Base-by-base conservation (phyloP, 2,113 vertebrate species). In the Morone saxatilis region DNA sequence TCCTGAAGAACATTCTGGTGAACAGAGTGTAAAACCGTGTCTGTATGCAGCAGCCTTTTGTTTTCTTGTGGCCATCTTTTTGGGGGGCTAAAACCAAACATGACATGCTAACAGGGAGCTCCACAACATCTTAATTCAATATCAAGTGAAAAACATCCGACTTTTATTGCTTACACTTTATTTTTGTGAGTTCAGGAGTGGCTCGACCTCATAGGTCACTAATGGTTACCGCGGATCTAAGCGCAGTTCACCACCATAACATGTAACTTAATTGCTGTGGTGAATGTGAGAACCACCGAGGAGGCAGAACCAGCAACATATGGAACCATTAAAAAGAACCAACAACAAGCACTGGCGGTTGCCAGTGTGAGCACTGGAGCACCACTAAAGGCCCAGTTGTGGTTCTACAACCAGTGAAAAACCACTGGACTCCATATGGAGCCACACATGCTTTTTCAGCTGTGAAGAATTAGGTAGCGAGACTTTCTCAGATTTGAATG, bases 241-340 rank as follows among this genome's bases (percentile, higher is more conserved):
- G 51, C 60, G 67, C 86, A 47, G 47, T 67, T 78, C 91, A 74
- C 78, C 85, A 76, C 86, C 80, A 73, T 71, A 67, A 74, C 89
- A 57, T 79, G 85, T 70, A 41, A 65, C 60, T 57, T 89, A 84
- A 91, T 88, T 88, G 81, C 65, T 90, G 91, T 81, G 87, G 90
- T 90, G 88, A 53, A 84, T 76, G 84, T 85, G 86, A 89, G 76
- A 93, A 91, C 78, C 90, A 78, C 92, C 63, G 87, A 90, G 78
- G 84, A 89, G 78, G 70, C 83, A 66, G 85, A 81, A 87, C 86
- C 76, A 71, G 80, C 53, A 16, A 80, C 83, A 76, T 73, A 73
- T 80, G 79, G 69, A 81, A 73, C 65, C 83, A 76, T 77, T 84
- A 84, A 85, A 68, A 59, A 54, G 6, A 60, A 10, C 36, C 40